A percentile compares a stretch with the other conserved stretches of the same genome.
Conservation (phyloP, 30 jellyfish, hydroid and myxozoan genomes). For the Rhopilema esculentum region DNA sequence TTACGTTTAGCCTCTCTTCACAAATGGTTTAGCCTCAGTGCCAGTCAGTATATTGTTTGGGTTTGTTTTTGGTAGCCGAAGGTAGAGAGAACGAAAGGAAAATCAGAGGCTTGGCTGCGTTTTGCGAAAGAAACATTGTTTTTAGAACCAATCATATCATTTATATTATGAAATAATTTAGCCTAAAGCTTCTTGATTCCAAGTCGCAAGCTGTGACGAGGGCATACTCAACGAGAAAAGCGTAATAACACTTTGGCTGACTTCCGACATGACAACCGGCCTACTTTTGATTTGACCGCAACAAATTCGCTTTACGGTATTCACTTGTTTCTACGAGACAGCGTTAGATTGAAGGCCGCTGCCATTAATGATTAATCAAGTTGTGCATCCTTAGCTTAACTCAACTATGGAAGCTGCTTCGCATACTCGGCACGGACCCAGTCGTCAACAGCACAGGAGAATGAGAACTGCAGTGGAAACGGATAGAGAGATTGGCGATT, state of each 20-base stretch:
- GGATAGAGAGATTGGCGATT: slow-evolving; percentile 24
- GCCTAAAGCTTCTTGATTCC: neutral
- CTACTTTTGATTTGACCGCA: neutral
- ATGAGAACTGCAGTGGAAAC: slow-evolving; percentile 33
- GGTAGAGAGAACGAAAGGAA: neutral
- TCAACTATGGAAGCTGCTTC: slow-evolving; percentile 15
- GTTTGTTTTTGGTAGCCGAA: neutral
- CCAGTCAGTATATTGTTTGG: neutral
- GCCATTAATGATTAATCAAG: neutral
- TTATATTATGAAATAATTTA: no score
- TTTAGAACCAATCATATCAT: neutral
- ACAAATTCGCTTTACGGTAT: neutral
- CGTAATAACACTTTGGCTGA: neutral
- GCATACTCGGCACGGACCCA: slow-evolving; percentile 11
- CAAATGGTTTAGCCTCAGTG: neutral
- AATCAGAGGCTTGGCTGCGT: neutral
- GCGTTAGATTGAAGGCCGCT: neutral
- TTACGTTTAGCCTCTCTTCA: neutral
- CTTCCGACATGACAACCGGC: neutral
- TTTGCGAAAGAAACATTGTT: neutral
- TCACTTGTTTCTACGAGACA: neutral
- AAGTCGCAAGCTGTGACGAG: neutral
- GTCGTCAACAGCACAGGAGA: slow-evolving; percentile 38
- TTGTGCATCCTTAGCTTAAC: neutral
- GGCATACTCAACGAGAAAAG: neutral